Evolutionary conservation across 2,888 invertebrate species (phyloP).

Genomic region (Eumacrocentrus americanus): DNA sequence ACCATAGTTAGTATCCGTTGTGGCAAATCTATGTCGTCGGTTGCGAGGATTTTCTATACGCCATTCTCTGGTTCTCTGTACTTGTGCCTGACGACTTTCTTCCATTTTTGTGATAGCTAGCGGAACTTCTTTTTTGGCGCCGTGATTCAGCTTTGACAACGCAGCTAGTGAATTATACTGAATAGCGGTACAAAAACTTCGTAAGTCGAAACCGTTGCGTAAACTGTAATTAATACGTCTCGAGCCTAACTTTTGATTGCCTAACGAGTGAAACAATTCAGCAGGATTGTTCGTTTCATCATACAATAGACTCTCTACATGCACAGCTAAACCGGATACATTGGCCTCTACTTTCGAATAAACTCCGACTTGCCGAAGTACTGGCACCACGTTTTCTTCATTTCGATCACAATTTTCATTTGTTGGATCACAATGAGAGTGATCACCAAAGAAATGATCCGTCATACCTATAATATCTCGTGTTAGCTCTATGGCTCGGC

Average conservation of each 20-base stretch:
- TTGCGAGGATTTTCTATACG: not conserved
- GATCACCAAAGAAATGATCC: conserved; percentile 36
- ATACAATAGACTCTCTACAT: conserved; percentile 33
- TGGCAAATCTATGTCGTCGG: too few relatives aligned
- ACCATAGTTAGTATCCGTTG: too few relatives aligned
- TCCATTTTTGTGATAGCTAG: conserved; percentile 15
- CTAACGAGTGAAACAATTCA: conserved; percentile 32
- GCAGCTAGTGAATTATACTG: conserved; percentile 44
- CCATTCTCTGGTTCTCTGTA: not conserved
- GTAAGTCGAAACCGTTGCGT: too few relatives aligned
- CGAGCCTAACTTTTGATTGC: conserved; percentile 32
- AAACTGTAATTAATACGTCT: too few relatives aligned
- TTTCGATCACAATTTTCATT: not conserved
- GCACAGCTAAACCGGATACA: conserved; percentile 21
- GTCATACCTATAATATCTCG: conserved; percentile 34
- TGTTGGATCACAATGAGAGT: conserved; percentile 24
- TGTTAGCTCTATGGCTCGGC: conserved; percentile 4
- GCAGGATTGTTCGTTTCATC: conserved; percentile 36
- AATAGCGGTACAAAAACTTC: conserved; percentile 47
- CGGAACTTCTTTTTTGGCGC: not conserved
- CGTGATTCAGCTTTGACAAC: conserved; percentile 14
- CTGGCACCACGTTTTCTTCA: conserved; percentile 24
- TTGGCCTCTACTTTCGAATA: conserved; percentile 24
- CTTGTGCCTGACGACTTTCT: not conserved
- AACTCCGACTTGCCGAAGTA: conserved; percentile 23